phyloP scores from a whole-genome alignment of 2,113 vertebrate genomes.

The Hypanus sabinus region DNA sequence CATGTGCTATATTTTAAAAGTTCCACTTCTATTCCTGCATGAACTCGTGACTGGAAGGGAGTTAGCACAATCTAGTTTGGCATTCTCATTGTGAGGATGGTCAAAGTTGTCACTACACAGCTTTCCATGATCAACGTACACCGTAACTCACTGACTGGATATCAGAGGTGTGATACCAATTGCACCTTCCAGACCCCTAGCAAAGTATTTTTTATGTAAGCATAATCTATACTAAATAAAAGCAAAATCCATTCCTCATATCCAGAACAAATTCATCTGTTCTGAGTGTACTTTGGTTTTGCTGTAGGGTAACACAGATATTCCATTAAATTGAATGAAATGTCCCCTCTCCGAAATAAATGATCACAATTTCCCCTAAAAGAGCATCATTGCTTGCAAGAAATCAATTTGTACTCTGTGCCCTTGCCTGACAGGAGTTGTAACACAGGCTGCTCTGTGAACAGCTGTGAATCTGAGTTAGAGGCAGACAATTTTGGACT shows the following conservation, averaged over 20 bases:
- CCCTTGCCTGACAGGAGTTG: background rate
- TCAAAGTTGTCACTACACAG: background rate
- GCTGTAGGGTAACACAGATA: conserved; percentile 10
- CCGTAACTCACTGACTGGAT: background rate
- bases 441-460: background rate
- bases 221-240: conserved; percentile 2
- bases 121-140: background rate
- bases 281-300: background rate
- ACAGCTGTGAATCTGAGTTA: conserved; percentile 25
- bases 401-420: conserved; percentile 35
- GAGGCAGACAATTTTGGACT: conserved; percentile 24
- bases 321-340: conserved; percentile 1
- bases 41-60: background rate
- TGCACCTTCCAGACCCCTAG: background rate
- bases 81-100: background rate
- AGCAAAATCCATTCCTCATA: background rate
- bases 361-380: conserved; percentile 18
- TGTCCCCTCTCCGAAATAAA: conserved; percentile 11
- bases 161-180: background rate
- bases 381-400: conserved; percentile 19
- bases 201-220: background rate
- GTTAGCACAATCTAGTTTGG: background rate
- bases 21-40: background rate
- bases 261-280: background rate
- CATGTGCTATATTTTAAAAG: too few relatives aligned